Base-by-base conservation (phyloP, 2,888 invertebrate species). In the Troglohyphantes excavatus region DNA sequence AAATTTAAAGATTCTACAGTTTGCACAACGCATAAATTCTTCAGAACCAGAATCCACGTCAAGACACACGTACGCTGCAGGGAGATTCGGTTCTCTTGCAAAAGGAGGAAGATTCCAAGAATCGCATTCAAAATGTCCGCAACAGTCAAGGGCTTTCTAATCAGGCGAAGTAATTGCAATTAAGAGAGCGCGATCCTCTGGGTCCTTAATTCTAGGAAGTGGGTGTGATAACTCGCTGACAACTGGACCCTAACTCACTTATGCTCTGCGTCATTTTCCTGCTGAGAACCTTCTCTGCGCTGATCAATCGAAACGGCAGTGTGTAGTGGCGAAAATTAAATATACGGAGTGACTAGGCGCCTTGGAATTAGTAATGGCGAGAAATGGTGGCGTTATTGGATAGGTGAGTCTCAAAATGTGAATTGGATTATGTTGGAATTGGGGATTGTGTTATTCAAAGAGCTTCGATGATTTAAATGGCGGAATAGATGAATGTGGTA, bases 201-300 rank as follows among this genome's bases (percentile, higher is more conserved):
- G 26, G 67, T 21, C 29, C 46, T n/a, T 73, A 63, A 53, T 76
- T 76, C 46, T 26, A 70, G 68, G 59, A 68, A 68, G 76, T 68
- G 85, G 73, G 76, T 85, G 85, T 76, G 63, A 61, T 85, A 85
- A 85, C 75, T 76, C 59, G 68, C 21, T 76, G 76, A 85, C 85
- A 72, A 75, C 84, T 73, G 63, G 83, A 83, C 27, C n/a, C 63
- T 85, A 85, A 85, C 76, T 78, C 76, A 85, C 39, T 85, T 78
- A 78, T 67, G 29, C 75, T 21, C 21, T 72, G 65, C 46, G 85
- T 85, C 85, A 85, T 39, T 70, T 39, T 39, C 59, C n/a, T 46
- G 53, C 63, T 68, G 33, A 33, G 53, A 33, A 29, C 17, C 33
- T 19, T 43, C 26, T 26, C 53, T 53, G 17, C n/a, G 5, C n/a